phyloP scores from a whole-genome alignment of 2,888 invertebrate genomes.

The Iselma pallidipennis region DNA sequence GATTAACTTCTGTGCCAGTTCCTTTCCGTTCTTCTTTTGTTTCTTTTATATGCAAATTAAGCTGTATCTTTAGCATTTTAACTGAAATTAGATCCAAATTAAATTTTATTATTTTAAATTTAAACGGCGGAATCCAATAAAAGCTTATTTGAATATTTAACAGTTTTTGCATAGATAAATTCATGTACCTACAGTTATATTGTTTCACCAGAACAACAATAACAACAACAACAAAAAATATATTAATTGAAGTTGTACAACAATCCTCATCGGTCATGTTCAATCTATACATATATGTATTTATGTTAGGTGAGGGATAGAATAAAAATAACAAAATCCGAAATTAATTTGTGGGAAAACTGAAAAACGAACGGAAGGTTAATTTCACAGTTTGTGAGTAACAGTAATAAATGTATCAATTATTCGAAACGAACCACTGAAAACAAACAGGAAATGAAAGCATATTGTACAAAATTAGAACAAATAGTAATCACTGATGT shows the following conservation, averaged over 20 bases:
- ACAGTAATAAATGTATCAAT: slow-evolving; percentile 48
- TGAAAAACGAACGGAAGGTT: slow-evolving; percentile 42
- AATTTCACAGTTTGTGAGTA: slow-evolving; percentile 48
- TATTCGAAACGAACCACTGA: slow-evolving; percentile 37
- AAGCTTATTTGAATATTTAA: slow-evolving; percentile 22
- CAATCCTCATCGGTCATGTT: no score
- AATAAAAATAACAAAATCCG: slow-evolving; percentile 36
- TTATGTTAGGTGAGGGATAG: no score
- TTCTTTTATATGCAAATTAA: slow-evolving; percentile 41
- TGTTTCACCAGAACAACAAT: no score
- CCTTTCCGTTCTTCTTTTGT: slow-evolving; percentile 40
- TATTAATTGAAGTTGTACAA: no score
- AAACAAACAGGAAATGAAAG: slow-evolving; percentile 36
- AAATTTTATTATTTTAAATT: slow-evolving; percentile 34
- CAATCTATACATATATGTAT: no score
- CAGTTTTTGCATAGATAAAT: slow-evolving; percentile 3
- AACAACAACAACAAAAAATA: no score
- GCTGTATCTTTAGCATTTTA: slow-evolving; percentile 46
- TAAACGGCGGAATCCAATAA: slow-evolving; percentile 21
- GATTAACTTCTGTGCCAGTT: slow-evolving; percentile 49
- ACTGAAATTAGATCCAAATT: slow-evolving; percentile 37
- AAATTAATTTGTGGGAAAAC: slow-evolving; percentile 45
- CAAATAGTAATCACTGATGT: slow-evolving; percentile 21
- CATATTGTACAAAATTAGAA: slow-evolving; percentile 28
- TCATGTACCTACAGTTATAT: no score